Conservation (phyloP, 2,888 invertebrate species). For the Cataglyphis rosenhaueri region DNA sequence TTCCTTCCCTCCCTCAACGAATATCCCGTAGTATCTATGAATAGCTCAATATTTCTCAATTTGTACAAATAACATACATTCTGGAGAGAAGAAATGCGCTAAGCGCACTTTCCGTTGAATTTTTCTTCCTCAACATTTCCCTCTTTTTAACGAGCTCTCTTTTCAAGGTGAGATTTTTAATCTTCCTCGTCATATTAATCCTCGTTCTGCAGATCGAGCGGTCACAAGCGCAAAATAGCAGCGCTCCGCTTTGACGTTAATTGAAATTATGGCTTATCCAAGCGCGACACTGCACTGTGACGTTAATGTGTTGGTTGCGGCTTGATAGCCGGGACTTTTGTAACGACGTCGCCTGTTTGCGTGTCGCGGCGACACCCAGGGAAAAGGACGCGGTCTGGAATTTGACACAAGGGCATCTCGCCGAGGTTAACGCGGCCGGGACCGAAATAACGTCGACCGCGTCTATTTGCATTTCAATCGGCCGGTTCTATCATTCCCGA, state of each 20-base stretch:
- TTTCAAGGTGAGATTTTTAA: neutral
- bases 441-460: conserved; percentile 73
- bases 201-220: conserved; percentile 1
- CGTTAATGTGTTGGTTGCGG: conserved; percentile 11
- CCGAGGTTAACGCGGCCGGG: conserved; percentile 53
- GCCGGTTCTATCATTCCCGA: conserved; percentile 14
- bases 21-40: neutral
- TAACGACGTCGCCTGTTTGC: conserved; percentile 67
- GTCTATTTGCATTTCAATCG: conserved; percentile 78
- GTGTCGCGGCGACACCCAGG: conserved; percentile 52
- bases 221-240: conserved; percentile 15
- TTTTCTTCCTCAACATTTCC: neutral
- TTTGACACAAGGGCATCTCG: conserved; percentile 65
- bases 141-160: neutral
- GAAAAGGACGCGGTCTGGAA: conserved; percentile 68
- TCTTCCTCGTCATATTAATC: conserved; percentile 2
- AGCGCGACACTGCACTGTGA: neutral
- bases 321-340: conserved; percentile 47
- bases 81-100: neutral
- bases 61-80: neutral
- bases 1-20: neutral
- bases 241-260: conserved; percentile 17
- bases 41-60: neutral
- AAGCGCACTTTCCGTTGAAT: neutral
- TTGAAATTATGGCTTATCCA: conserved; percentile 29